Evolutionary conservation across 2,888 invertebrate genomes (phyloP).

Genomic region (Achlya flavicornis): DNA sequence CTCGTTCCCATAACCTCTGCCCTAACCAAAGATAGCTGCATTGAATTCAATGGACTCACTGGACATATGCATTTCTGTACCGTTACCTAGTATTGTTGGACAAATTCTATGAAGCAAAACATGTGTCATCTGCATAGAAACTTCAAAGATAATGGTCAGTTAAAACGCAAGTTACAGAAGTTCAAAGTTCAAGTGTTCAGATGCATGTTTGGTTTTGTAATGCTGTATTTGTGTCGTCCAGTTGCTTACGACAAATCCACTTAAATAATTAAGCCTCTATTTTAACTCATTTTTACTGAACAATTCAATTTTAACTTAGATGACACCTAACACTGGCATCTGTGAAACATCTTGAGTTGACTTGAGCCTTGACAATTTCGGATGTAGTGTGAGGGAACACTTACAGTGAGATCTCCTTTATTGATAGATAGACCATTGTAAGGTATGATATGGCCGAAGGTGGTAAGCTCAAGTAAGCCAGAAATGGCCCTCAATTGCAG

Average conservation of each 20-base stretch:
- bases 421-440: too few species aligned
- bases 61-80: conserved; percentile 38
- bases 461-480: too few species aligned
- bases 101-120: conserved; percentile 33
- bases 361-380: too few species aligned
- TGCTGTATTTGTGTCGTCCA: not conserved
- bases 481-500: too few species aligned
- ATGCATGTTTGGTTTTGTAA: not conserved
- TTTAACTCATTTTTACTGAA: too few species aligned
- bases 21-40: conserved; percentile 28
- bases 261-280: too few species aligned
- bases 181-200: conserved; percentile 1
- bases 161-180: not conserved
- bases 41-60: conserved; percentile 34
- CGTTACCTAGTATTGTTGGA: conserved; percentile 37
- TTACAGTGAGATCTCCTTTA: too few species aligned
- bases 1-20: conserved; percentile 45
- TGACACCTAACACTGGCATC: too few species aligned
- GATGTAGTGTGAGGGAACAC: too few species aligned
- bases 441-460: too few species aligned
- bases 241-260: not conserved
- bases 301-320: too few species aligned
- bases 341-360: too few species aligned
- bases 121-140: conserved; percentile 5
- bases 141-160: not conserved